These are phyloP conservation scores for Arnoldichthys spilopterus DNA, from an alignment of 2,797 vertebrate genomes.

Conservation along the genomic window DNA sequence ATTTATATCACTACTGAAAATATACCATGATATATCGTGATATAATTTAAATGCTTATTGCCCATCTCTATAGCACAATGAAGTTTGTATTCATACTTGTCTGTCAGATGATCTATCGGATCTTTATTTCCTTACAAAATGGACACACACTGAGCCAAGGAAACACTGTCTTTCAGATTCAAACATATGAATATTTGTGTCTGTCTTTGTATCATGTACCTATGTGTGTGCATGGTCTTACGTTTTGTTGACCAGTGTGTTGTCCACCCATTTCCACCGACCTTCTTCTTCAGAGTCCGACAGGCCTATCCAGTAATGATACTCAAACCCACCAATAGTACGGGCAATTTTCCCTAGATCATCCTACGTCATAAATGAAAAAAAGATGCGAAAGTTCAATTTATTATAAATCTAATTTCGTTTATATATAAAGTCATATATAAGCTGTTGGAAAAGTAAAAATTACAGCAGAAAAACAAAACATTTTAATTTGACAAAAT, in stretches of 20 bases:
- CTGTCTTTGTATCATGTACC: not conserved
- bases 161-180: not conserved
- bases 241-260: slow-evolving; percentile 67
- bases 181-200: not conserved
- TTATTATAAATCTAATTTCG: not conserved
- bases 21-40: too few species aligned
- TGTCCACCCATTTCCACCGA: slow-evolving; percentile 76
- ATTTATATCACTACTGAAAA: too few species aligned
- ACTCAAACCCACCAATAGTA: slow-evolving; percentile 53
- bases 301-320: slow-evolving; percentile 73
- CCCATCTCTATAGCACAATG: too few species aligned
- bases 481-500: too few species aligned
- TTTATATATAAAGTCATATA: too few species aligned
- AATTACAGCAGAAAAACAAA: too few species aligned
- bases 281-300: slow-evolving; percentile 67
- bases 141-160: too few species aligned
- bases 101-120: too few species aligned
- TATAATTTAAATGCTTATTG: too few species aligned
- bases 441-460: too few species aligned
- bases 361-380: slow-evolving; percentile 42
- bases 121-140: too few species aligned
- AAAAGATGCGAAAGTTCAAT: not conserved
- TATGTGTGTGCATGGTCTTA: slow-evolving; percentile 42
- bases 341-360: slow-evolving; percentile 58
- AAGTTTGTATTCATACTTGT: too few species aligned